Percentiles rank a stretch among this genome's conserved stretches.
phyloP scores from a whole-genome alignment of 1,140 invertebrate species.

The Hermetia illucens region DNA sequence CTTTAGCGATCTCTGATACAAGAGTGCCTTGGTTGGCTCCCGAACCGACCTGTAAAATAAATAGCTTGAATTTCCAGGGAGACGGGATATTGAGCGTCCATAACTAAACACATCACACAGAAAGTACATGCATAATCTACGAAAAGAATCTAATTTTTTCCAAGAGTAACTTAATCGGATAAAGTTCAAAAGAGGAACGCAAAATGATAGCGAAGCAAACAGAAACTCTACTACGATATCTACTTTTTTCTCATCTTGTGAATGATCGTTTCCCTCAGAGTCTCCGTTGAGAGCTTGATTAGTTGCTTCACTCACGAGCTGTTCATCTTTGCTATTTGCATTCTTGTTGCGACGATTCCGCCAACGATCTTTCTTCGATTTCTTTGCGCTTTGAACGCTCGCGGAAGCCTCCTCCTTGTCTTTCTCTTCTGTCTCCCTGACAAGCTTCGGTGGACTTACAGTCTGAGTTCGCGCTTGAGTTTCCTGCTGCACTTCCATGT shows the following conservation, averaged over 20 bases:
- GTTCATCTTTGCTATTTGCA: too few relatives aligned
- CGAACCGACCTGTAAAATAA: constrained; percentile 21
- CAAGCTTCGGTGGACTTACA: too few relatives aligned
- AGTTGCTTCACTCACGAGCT: too few relatives aligned
- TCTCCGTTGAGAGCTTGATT: too few relatives aligned
- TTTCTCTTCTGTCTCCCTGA: too few relatives aligned
- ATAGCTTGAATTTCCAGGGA: too few relatives aligned
- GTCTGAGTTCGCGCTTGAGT: too few relatives aligned
- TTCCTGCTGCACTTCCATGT: neutral
- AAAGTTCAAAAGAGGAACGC: neutral
- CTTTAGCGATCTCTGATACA: constrained; percentile 49
- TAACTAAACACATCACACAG: constrained; percentile 11
- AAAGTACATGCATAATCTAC: neutral
- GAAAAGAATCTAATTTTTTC: neutral
- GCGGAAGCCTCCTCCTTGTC: neutral
- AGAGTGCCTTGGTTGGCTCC: constrained; percentile 33
- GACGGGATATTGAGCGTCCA: constrained; percentile 12
- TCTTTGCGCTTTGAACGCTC: neutral
- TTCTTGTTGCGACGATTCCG: too few relatives aligned
- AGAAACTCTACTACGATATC: too few relatives aligned
- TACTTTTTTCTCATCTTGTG: too few relatives aligned
- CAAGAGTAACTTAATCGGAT: neutral
- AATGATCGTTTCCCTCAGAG: too few relatives aligned
- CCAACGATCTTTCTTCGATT: constrained; percentile 1
- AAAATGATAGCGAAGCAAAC: too few relatives aligned